Conservation (phyloP, 2,797 vertebrate species). For the Threskiornis aethiopicus region DNA sequence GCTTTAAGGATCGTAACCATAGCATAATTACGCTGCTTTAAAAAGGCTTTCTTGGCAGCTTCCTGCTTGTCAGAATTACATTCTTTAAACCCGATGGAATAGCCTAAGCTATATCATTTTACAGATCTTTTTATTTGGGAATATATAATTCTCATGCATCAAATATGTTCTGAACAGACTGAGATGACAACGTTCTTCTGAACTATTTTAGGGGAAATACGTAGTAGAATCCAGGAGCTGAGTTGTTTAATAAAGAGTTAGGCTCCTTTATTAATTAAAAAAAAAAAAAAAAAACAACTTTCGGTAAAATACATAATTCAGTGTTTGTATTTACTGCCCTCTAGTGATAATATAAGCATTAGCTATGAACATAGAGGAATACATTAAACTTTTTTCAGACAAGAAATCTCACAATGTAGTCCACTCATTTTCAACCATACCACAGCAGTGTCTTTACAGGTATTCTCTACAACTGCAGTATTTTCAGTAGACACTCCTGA, state of each 20-base stretch:
- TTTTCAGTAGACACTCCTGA: background rate
- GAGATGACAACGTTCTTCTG: accelerated
- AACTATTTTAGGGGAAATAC: background rate
- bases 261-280: background rate
- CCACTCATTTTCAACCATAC: background rate
- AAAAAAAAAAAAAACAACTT: background rate
- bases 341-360: slow-evolving; percentile 58
- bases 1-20: background rate
- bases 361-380: background rate
- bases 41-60: background rate
- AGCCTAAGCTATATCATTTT: background rate
- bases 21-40: background rate
- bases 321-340: slow-evolving; percentile 72
- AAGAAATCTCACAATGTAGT: background rate
- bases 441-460: background rate
- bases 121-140: background rate
- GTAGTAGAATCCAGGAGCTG: background rate
- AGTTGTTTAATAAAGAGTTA: background rate
- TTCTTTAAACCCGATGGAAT: background rate
- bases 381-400: background rate
- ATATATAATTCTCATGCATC: background rate
- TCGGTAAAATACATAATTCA: background rate
- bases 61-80: background rate
- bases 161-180: background rate
- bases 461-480: background rate